Evolutionary conservation across 2,888 invertebrate species (phyloP).

Genomic region (Ophion slaviceki): DNA sequence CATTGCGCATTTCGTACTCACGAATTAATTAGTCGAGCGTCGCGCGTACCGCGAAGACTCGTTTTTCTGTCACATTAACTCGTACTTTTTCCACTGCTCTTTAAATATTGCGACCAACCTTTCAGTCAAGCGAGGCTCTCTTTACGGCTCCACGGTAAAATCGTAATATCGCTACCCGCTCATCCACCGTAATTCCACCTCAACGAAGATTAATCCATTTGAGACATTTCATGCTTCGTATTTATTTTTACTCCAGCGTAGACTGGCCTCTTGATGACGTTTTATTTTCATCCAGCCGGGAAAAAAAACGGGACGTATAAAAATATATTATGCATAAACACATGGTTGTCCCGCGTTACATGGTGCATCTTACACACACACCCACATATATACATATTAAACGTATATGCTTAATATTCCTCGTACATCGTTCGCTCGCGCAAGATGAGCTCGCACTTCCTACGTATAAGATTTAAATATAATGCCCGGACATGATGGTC

Average conservation of each 20-base stretch:
- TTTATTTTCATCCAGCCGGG: constrained; percentile 20
- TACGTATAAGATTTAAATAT: constrained; percentile 75
- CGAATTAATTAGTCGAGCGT: too few species aligned
- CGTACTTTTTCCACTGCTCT: not conserved
- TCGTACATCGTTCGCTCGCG: constrained; percentile 61
- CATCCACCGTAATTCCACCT: constrained; percentile 32
- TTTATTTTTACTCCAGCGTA: constrained; percentile 17
- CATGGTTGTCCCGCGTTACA: constrained; percentile 14
- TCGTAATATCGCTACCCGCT: not conserved
- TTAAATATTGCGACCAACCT: not conserved
- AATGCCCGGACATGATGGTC: constrained; percentile 71
- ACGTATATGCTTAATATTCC: constrained; percentile 71
- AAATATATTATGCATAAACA: constrained; percentile 62
- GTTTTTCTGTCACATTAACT: not conserved
- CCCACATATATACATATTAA: constrained; percentile 34
- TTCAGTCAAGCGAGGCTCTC: not conserved
- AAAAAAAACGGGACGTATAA: constrained; percentile 51
- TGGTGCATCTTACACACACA: constrained; percentile 4
- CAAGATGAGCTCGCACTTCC: constrained; percentile 57
- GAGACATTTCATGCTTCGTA: constrained; percentile 31
- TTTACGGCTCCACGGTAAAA: constrained; percentile 13
- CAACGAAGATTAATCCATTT: constrained; percentile 57
- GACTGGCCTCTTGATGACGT: constrained; percentile 14
- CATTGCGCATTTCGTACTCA: too few species aligned
- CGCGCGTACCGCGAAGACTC: not conserved